phyloP scores from a whole-genome alignment of 2,888 invertebrate genomes.

The Campoletis raptor region DNA sequence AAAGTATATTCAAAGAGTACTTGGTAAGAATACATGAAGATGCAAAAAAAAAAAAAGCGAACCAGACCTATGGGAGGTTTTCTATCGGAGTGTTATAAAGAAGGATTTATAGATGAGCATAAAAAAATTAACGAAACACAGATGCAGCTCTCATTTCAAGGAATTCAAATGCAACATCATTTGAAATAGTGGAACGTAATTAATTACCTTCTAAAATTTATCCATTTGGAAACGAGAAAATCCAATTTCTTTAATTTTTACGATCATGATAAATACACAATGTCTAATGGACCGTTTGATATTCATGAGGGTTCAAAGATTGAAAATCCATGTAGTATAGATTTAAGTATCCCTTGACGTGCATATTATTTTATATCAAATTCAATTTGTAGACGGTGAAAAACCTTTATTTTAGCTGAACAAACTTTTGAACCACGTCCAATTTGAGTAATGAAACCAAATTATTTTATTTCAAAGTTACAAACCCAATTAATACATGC shows the following conservation, averaged over 20 bases:
- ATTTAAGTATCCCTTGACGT: neutral
- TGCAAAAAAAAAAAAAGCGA: slow-evolving; percentile 6
- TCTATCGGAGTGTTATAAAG: slow-evolving; percentile 13
- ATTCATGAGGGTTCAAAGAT: neutral
- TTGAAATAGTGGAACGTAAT: neutral
- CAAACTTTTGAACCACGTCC: neutral
- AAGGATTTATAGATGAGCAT: neutral
- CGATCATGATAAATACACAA: neutral
- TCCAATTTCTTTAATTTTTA: neutral
- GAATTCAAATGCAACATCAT: neutral
- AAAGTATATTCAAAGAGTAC: slow-evolving; percentile 45
- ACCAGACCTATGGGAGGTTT: neutral
- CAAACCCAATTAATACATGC: neutral
- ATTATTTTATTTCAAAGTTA: neutral
- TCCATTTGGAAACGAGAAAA: neutral
- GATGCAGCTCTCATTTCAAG: neutral
- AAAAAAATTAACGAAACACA: neutral
- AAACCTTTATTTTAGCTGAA: neutral
- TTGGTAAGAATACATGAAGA: slow-evolving; percentile 15
- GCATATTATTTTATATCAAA: neutral
- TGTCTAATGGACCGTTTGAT: neutral
- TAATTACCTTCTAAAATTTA: neutral
- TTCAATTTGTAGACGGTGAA: neutral
- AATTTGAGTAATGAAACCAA: neutral
- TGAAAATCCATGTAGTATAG: neutral